Percentiles rank a stretch among this genome's conserved stretches.
Evolutionary conservation across 2,888 invertebrate species (phyloP).

Genomic region (Terebella lapidaria): DNA sequence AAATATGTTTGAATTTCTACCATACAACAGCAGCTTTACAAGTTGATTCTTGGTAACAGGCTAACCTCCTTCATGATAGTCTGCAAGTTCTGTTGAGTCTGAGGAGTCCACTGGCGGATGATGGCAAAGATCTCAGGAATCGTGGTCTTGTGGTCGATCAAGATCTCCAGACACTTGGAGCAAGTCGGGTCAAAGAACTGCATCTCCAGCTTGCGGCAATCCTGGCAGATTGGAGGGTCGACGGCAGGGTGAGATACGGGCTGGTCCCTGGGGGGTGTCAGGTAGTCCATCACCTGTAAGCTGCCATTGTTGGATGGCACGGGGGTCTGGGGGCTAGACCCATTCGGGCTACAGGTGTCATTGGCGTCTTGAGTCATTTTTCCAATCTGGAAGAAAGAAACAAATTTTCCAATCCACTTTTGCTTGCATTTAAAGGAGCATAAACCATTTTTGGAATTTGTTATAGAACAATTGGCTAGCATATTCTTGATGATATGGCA

Average conservation of each 20-base stretch:
- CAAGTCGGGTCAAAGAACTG: conserved; percentile 56
- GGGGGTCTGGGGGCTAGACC: background rate
- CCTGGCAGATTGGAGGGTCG: conserved; percentile 54
- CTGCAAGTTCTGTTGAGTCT: conserved; percentile 55
- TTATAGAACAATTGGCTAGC: too few species aligned
- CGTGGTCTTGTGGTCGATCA: conserved; percentile 44
- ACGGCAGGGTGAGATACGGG: conserved; percentile 54
- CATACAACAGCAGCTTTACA: too few species aligned
- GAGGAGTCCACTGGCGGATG: conserved; percentile 57
- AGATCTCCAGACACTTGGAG: conserved; percentile 50
- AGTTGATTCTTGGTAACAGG: too few species aligned
- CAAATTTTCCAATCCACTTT: too few species aligned
- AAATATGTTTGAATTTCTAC: background rate
- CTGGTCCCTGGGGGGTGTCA: background rate
- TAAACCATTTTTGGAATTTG: too few species aligned
- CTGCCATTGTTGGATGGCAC: background rate
- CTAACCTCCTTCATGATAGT: conserved; percentile 54
- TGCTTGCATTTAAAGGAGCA: too few species aligned
- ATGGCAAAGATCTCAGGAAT: conserved; percentile 57
- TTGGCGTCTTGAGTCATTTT: background rate
- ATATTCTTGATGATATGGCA: too few species aligned
- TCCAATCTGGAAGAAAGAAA: too few species aligned
- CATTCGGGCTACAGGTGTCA: background rate
- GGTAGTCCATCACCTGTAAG: background rate
- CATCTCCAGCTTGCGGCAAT: conserved; percentile 52